Evolutionary conservation across 2,888 invertebrate species (phyloP).

Genomic region (Sarcophaga subvicina): DNA sequence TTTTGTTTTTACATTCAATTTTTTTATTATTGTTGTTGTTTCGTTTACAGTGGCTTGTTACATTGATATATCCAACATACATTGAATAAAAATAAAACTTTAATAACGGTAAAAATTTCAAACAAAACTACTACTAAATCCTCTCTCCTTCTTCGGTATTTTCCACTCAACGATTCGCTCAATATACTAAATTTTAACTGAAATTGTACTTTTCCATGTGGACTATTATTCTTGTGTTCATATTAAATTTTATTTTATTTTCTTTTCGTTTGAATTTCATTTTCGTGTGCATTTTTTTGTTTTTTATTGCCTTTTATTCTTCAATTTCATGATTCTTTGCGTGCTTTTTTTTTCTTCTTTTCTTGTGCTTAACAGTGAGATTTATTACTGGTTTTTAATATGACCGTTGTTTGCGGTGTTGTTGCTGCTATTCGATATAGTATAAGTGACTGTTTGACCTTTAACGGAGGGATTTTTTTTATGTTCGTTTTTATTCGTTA

Average conservation of each 20-base stretch:
- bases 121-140: background rate
- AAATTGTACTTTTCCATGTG: conserved; percentile 1
- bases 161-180: too few species aligned
- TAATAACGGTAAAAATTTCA: conserved; percentile 13
- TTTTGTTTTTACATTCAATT: background rate
- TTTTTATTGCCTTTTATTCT: conserved; percentile 49
- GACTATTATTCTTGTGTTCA: background rate
- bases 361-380: background rate
- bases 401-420: background rate
- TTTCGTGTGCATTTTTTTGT: conserved; percentile 41
- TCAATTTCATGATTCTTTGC: conserved; percentile 27
- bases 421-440: background rate
- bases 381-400: conserved; percentile 8
- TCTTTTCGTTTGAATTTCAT: conserved; percentile 8
- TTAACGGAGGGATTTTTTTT: conserved; percentile 47
- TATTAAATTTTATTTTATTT: conserved; percentile 2
- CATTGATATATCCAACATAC: conserved; percentile 38
- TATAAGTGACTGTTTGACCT: conserved; percentile 64
- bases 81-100: background rate
- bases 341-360: background rate
- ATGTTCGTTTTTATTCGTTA: conserved; percentile 1
- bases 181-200: background rate
- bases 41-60: conserved; percentile 34
- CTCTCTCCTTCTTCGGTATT: too few species aligned
- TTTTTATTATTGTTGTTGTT: background rate